Evolutionary conservation across 2,113 vertebrate genomes (phyloP).

Genomic region (Etia nguti): DNA sequence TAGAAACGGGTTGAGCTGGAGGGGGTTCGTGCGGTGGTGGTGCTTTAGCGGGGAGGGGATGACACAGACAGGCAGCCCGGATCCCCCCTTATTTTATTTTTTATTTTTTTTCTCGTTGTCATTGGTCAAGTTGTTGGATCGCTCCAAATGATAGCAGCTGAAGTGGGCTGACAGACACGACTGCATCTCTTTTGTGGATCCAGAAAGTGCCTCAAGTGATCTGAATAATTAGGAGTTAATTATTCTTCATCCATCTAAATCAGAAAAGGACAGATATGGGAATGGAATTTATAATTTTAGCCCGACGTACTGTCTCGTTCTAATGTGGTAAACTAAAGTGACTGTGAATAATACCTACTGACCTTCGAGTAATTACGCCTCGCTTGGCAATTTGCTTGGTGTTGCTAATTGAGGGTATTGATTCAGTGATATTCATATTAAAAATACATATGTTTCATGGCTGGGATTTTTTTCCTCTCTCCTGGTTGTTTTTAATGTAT

Average conservation of each 20-base stretch:
- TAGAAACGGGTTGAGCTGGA: slow-evolving; percentile 78
- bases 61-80: slow-evolving; percentile 64
- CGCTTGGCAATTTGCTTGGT: slow-evolving; percentile 89
- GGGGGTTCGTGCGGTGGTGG: slow-evolving; percentile 73
- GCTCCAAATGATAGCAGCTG: slow-evolving; percentile 92
- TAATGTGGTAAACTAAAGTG: slow-evolving; percentile 99
- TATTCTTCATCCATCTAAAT: slow-evolving; percentile 99
- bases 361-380: slow-evolving; percentile 96
- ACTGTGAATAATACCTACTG: slow-evolving; percentile 99
- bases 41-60: neutral
- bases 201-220: slow-evolving; percentile 99
- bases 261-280: slow-evolving; percentile 99
- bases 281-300: slow-evolving; percentile 99
- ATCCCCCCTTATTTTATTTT: slow-evolving; percentile 48
- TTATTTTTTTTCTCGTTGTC: slow-evolving; percentile 79
- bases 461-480: slow-evolving; percentile 41
- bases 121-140: slow-evolving; percentile 92
- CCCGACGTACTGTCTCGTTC: slow-evolving; percentile 92
- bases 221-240: slow-evolving; percentile 99
- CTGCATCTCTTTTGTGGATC: slow-evolving; percentile 91
- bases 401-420: slow-evolving; percentile 91
- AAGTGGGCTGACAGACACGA: slow-evolving; percentile 86
- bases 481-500: slow-evolving; percentile 70
- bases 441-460: slow-evolving; percentile 81
- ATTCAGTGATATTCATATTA: slow-evolving; percentile 87